Evolutionary conservation across 2,888 invertebrate genomes (phyloP).

Genomic region (Graphium colonna): DNA sequence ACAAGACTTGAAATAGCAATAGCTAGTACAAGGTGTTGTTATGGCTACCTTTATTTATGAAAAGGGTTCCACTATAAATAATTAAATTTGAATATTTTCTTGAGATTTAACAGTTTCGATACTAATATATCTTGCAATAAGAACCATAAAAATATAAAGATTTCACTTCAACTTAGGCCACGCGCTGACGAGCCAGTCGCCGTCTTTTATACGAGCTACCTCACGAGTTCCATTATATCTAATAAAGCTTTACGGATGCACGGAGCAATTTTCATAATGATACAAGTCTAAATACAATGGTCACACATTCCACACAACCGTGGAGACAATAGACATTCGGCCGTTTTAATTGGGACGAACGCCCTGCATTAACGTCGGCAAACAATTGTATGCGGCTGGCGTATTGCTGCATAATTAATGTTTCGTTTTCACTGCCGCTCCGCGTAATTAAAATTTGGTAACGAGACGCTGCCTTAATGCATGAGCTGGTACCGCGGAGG

Average conservation of each 20-base stretch:
- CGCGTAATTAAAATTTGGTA: slow-evolving; percentile 23
- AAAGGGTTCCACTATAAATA: no score
- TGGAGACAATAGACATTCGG: slow-evolving; percentile 19
- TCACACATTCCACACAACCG: slow-evolving; percentile 3
- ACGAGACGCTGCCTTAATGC: slow-evolving; percentile 12
- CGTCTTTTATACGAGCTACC: background rate
- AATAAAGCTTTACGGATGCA: background rate
- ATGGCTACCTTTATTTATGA: no score
- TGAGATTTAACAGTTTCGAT: no score
- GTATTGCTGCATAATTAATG: slow-evolving; percentile 24
- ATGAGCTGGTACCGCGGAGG: background rate
- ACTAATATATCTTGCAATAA: no score
- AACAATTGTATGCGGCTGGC: slow-evolving; percentile 17
- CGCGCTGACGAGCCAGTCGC: no score
- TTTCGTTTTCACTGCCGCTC: slow-evolving; percentile 16
- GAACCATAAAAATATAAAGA: no score
- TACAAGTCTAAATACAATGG: slow-evolving; percentile 3
- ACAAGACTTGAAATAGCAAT: no score
- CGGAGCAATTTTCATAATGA: background rate
- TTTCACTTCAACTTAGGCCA: background rate
- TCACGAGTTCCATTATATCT: background rate
- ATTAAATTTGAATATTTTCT: no score
- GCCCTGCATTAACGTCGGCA: slow-evolving; percentile 14
- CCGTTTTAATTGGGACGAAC: slow-evolving; percentile 19
- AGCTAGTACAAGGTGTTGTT: no score